Evolutionary conservation across 1,140 invertebrate species (phyloP).

Genomic region (Scaptomyza montana): DNA sequence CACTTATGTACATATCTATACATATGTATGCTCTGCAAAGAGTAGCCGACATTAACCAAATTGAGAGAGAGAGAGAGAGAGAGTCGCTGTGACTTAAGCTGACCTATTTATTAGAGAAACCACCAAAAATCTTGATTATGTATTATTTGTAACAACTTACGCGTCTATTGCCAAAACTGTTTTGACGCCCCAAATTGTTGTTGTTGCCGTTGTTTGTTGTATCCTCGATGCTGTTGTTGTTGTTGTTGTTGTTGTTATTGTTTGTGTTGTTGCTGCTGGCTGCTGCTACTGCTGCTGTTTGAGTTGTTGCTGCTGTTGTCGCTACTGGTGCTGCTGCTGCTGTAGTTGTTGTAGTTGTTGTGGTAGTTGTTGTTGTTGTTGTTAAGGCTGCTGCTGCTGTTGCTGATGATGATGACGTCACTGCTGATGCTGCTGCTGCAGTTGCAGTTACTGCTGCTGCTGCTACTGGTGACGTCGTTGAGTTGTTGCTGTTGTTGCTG

Average conservation of each 20-base stretch:
- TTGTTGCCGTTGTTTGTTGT: slow-evolving; percentile 43
- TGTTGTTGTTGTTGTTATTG: slow-evolving; percentile 45
- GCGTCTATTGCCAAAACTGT: slow-evolving; percentile 81
- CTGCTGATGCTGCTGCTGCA: slow-evolving; percentile 31
- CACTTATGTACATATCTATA: slow-evolving; percentile 28
- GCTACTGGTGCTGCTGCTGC: slow-evolving; percentile 29
- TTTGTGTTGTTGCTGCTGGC: slow-evolving; percentile 33
- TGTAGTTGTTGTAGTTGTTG: slow-evolving; percentile 31
- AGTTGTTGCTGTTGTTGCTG: slow-evolving; percentile 19
- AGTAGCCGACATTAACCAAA: slow-evolving; percentile 22
- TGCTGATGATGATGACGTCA: slow-evolving; percentile 37
- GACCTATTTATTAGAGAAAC: slow-evolving; percentile 56
- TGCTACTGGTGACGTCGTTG: slow-evolving; percentile 25
- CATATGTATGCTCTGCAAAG: not conserved
- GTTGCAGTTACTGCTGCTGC: slow-evolving; percentile 37
- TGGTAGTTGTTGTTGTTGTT: slow-evolving; percentile 34
- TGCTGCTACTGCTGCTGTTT: slow-evolving; percentile 40
- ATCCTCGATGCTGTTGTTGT: slow-evolving; percentile 70
- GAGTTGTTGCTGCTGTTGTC: slow-evolving; percentile 36
- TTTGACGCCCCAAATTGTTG: slow-evolving; percentile 70
- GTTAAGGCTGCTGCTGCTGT: slow-evolving; percentile 33
- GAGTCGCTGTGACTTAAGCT: slow-evolving; percentile 39
- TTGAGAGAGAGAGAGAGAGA: slow-evolving; percentile 1
- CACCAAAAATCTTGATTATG: slow-evolving; percentile 1
- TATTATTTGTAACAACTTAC: slow-evolving; percentile 56